Percentiles rank a stretch among this genome's conserved stretches.
Conservation (phyloP, 2,888 invertebrate genomes). For the Brachypterus glaber region DNA sequence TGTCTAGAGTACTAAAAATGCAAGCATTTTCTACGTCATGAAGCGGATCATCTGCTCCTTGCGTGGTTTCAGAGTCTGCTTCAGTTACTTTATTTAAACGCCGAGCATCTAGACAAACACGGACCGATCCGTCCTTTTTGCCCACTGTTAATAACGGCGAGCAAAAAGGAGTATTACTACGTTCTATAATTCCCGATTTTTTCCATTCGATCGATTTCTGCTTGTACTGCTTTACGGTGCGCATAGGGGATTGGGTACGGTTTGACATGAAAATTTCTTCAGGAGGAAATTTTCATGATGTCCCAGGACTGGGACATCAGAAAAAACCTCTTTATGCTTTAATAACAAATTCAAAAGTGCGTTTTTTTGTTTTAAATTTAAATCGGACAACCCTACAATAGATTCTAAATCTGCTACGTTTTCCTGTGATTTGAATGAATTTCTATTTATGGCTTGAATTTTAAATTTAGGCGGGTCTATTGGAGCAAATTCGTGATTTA, state of each 20-base stretch:
- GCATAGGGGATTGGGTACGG: conserved; percentile 4
- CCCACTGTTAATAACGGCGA: conserved; percentile 8
- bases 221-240: conserved; percentile 1
- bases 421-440: too few relatives aligned
- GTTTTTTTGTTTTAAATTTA: conserved; percentile 2
- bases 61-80: conserved; percentile 1
- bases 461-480: too few relatives aligned
- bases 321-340: conserved; percentile 8
- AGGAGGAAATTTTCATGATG: conserved; percentile 5
- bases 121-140: conserved; percentile 9
- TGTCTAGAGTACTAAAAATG: too few relatives aligned
- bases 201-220: conserved; percentile 7
- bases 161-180: conserved; percentile 2
- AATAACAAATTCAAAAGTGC: neutral
- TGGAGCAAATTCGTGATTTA: too few relatives aligned
- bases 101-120: too few relatives aligned
- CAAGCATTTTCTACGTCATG: too few relatives aligned
- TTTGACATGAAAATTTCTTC: conserved; percentile 3
- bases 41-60: too few relatives aligned
- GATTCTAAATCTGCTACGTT: too few relatives aligned
- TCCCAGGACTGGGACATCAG: conserved; percentile 12
- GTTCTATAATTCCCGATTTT: conserved; percentile 7
- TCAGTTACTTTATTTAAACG: conserved; percentile 5
- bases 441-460: too few relatives aligned
- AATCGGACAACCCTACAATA: neutral